These are phyloP conservation scores for Stenolophus ochropezus DNA, from an alignment of 2,888 invertebrate genomes.

Conservation along the genomic window DNA sequence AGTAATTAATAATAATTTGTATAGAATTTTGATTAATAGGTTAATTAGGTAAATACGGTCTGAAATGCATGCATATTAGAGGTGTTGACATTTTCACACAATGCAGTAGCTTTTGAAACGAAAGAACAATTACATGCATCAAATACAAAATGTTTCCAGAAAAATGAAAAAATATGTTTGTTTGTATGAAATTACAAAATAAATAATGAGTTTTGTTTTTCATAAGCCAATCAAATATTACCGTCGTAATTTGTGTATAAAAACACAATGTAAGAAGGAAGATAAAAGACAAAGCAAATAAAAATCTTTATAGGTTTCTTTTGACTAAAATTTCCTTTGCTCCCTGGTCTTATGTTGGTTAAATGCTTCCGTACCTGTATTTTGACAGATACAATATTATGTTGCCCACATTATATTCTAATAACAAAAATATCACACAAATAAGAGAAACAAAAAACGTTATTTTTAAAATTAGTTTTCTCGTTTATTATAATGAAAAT, in stretches of 20 bases:
- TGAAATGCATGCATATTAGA: neutral
- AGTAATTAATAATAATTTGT: slow-evolving; percentile 6
- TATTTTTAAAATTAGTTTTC: slow-evolving; percentile 56
- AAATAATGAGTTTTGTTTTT: slow-evolving; percentile 35
- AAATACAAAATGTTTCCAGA: neutral
- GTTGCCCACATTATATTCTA: slow-evolving; percentile 43
- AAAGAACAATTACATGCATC: neutral
- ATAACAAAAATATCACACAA: slow-evolving; percentile 35
- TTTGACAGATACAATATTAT: slow-evolving; percentile 50
- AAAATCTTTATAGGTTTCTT: slow-evolving; percentile 48
- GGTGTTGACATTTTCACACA: neutral
- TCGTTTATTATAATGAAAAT: slow-evolving; percentile 58
- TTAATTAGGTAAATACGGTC: neutral
- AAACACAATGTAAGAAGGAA: slow-evolving; percentile 15
- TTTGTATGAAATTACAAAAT: neutral
- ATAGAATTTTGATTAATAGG: slow-evolving; percentile 18
- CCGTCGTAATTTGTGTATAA: slow-evolving; percentile 10
- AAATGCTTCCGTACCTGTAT: slow-evolving; percentile 35
- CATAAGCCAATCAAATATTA: slow-evolving; percentile 25
- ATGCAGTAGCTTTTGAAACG: neutral
- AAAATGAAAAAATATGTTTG: neutral
- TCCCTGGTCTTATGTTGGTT: slow-evolving; percentile 17
- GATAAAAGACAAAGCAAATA: slow-evolving; percentile 31
- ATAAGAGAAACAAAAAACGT: slow-evolving; percentile 40
- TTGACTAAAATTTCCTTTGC: slow-evolving; percentile 38